Evolutionary conservation across 1,140 invertebrate genomes (phyloP).

Genomic region (Aphelenchoides besseyi): DNA sequence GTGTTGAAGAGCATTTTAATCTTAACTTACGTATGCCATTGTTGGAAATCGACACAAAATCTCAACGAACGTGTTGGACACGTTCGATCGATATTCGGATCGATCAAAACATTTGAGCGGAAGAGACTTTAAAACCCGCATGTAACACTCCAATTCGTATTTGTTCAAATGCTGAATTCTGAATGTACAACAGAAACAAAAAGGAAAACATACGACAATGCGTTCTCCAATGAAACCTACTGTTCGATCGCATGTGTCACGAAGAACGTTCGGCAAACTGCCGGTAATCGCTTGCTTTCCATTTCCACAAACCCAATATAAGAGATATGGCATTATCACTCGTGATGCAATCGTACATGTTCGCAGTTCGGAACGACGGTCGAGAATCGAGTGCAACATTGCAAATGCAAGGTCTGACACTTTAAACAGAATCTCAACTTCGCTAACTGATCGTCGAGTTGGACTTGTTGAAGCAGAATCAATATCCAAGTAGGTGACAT

Average conservation of each 20-base stretch:
- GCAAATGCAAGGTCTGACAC: constrained; percentile 14
- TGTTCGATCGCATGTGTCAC: not conserved
- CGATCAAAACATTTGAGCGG: constrained; percentile 19
- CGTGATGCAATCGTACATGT: not conserved
- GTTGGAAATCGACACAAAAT: constrained; percentile 2
- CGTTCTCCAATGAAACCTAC: not conserved
- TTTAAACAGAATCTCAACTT: not conserved
- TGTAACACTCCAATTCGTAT: not conserved
- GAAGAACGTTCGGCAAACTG: not conserved
- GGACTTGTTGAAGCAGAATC: not conserved
- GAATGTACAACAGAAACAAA: not conserved
- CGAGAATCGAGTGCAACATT: not conserved
- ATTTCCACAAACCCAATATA: constrained; percentile 14
- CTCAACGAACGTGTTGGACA: constrained; percentile 1
- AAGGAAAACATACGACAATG: constrained; percentile 2
- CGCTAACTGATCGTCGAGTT: not conserved
- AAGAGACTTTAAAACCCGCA: not conserved
- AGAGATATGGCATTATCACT: constrained; percentile 10
- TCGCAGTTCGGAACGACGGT: not conserved
- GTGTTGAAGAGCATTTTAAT: not conserved
- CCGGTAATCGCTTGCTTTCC: not conserved
- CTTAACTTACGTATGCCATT: constrained; percentile 13
- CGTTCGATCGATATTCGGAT: constrained; percentile 8
- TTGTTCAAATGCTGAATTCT: constrained; percentile 9
- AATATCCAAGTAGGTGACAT: constrained; percentile 9